Percentiles rank a stretch among this genome's conserved stretches.
phyloP scores from a whole-genome alignment of 2,113 vertebrate genomes.

The Furnarius figulus region DNA sequence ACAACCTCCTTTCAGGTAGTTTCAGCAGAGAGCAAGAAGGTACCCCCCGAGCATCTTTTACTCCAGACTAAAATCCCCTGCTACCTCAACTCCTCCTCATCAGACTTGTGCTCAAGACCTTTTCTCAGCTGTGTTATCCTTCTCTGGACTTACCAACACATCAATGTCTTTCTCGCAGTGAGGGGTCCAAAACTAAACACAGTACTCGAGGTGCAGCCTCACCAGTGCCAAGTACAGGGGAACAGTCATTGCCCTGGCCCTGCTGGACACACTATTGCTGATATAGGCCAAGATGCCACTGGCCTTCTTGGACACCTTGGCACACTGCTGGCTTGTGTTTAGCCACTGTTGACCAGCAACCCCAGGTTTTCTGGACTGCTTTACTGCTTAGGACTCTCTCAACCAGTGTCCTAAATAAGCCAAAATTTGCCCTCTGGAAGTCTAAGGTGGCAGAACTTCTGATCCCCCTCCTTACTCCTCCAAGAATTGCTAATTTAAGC shows the following conservation, averaged over 20 bases:
- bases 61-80: fast-evolving
- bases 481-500: fast-evolving
- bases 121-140: fast-evolving
- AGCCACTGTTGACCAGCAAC: not conserved
- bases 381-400: not conserved
- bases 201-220: fast-evolving
- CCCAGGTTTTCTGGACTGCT: not conserved
- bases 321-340: fast-evolving
- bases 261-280: not conserved
- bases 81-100: fast-evolving
- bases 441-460: not conserved
- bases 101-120: fast-evolving
- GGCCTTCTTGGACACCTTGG: not conserved
- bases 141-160: fast-evolving
- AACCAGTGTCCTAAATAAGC: not conserved
- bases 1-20: not conserved
- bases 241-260: fast-evolving
- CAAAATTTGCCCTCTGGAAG: not conserved
- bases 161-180: not conserved
- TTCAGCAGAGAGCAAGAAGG: not conserved
- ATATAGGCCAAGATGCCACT: fast-evolving
- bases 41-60: not conserved
- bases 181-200: not conserved
- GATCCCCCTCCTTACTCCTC: not conserved
- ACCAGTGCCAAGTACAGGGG: fast-evolving